Percentiles rank a stretch among this genome's conserved stretches.
These are phyloP conservation scores for Oriolus oriolus DNA, from an alignment of 2,113 vertebrate species.

Conservation along the genomic window DNA sequence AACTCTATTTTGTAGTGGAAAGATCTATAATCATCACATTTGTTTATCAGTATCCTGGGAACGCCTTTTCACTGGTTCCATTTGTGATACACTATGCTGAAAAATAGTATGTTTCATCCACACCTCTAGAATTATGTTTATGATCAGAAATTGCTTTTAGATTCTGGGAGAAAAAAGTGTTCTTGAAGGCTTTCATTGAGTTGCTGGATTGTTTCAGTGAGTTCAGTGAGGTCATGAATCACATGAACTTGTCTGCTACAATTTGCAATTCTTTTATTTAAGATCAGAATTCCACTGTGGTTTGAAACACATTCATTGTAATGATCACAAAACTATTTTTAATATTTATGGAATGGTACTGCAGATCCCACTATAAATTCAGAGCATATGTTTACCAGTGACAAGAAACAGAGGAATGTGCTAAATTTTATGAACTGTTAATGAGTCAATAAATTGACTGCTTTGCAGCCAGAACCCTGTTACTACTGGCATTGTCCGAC, in stretches of 20 bases:
- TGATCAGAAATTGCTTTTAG: background rate
- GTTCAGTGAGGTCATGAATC: background rate
- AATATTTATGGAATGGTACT: constrained; percentile 67
- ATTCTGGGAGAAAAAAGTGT: background rate
- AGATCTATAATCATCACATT: background rate
- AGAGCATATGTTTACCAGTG: constrained; percentile 70
- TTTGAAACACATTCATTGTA: constrained; percentile 57
- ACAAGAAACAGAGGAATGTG: constrained; percentile 67
- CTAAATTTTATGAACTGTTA: constrained; percentile 76
- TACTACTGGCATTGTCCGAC: constrained; percentile 59
- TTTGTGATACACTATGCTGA: background rate
- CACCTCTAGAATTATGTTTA: background rate
- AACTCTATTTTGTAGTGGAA: background rate
- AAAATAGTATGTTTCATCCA: background rate
- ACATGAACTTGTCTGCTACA: constrained; percentile 3
- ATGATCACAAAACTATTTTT: constrained; percentile 70
- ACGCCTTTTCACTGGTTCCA: background rate
- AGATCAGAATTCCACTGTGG: constrained; percentile 29
- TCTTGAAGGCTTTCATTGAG: background rate
- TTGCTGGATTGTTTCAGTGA: background rate
- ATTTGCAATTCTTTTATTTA: constrained; percentile 26
- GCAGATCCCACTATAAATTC: constrained; percentile 64
- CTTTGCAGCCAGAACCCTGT: constrained; percentile 67
- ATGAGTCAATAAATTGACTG: constrained; percentile 72
- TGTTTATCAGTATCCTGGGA: background rate